Conservation (phyloP, 2,888 invertebrate species). For the Epirrita christyi region DNA sequence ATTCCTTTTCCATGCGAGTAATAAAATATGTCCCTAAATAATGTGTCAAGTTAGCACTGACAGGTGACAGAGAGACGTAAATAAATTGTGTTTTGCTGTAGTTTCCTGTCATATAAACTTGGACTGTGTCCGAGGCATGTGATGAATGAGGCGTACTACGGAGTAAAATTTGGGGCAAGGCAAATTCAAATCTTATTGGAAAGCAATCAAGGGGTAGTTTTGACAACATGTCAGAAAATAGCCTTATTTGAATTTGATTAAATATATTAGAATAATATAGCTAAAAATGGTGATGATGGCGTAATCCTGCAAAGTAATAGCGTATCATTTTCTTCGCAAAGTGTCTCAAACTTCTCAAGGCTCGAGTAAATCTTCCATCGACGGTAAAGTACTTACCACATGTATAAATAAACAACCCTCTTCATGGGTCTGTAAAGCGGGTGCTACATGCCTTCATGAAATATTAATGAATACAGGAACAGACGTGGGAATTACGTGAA, state of each 20-base stretch:
- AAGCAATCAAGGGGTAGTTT: not conserved
- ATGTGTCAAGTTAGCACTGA: conserved; percentile 34
- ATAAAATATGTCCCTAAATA: conserved; percentile 27
- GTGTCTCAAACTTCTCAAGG: not conserved
- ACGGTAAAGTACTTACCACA: conserved; percentile 27
- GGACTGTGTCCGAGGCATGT: conserved; percentile 9
- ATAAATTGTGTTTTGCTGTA: conserved; percentile 33
- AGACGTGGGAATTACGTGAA: conserved; percentile 23
- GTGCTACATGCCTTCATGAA: conserved; percentile 31
- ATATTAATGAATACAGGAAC: conserved; percentile 35
- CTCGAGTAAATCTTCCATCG: conserved; percentile 23
- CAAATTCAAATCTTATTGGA: not conserved
- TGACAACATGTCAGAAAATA: too few relatives aligned
- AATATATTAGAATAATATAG: too few relatives aligned
- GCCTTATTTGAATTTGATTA: too few relatives aligned
- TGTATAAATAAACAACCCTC: conserved; percentile 28
- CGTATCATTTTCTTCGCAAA: too few relatives aligned
- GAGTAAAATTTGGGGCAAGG: not conserved
- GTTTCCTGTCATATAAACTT: conserved; percentile 23
- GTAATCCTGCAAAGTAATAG: too few relatives aligned
- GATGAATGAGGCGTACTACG: conserved; percentile 10
- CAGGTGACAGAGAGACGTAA: conserved; percentile 29
- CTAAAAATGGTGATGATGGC: too few relatives aligned
- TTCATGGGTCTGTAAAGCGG: conserved; percentile 26
- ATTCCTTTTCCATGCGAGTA: conserved; percentile 8